Evolutionary conservation across 2,797 vertebrate species (phyloP), one percentile per base, ranked within the genome.

Genomic region (Anisognathus igniventris): DNA sequence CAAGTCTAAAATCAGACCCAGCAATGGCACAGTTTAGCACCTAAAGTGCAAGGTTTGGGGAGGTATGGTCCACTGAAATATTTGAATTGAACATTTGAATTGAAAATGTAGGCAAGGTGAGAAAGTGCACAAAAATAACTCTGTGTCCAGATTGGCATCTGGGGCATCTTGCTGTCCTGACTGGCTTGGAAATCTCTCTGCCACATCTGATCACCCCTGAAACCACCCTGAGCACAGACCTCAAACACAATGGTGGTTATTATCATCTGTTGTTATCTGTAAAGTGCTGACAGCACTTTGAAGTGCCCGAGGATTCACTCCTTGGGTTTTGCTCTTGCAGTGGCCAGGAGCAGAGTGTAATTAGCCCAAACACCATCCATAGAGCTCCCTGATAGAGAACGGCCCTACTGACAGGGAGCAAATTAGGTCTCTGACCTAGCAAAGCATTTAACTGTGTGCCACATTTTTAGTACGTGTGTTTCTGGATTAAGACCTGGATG

Each of bases 391-490:
- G 87, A 81, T 61, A 78, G 85, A 94, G 93, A 90, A 44, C 79
- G 93, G 82, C 74, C 76, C 87, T 66, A 22, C 85, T 93, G 87
- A 94, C 92, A 94, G 90, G 82, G 87, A 94, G 93, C 95, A 96
- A 96, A 93, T 93, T 96, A 94, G 95, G 93, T 95, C 91, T 90
- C 70, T 96, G 96, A 96, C 95, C 95, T 91, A 93, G 89, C 89
- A 94, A 88, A 97, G 89, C 89, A 66, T 91, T 95, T 94, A 94
- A 75, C 79, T 14, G 11, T 54, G 85, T 94, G 92, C 85, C 93
- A 86, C 66, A 44, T 66, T 93, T 93, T 91, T 64, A 90, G 66
- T 84, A 53, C 0, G 1, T 88, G 79, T 56, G 51, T 91, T 47
- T 91, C 58, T 72, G 87, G 79, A 90, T 96, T 92, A 90, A 87